These are phyloP conservation scores for Enteromius mattozi DNA, from an alignment of 2,797 vertebrate species.

Conservation along the genomic window DNA sequence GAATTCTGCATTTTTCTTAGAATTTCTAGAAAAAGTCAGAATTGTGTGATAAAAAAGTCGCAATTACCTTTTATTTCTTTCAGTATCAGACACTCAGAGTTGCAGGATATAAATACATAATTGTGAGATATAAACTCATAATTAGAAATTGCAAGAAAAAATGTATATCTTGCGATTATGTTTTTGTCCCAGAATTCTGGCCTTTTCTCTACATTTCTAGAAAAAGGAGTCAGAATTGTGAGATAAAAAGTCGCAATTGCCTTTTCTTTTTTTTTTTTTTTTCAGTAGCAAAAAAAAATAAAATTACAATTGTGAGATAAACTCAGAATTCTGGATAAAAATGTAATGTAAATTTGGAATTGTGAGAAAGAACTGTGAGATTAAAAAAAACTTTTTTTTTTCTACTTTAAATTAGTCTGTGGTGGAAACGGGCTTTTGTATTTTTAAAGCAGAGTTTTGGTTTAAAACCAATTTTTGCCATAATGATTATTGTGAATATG, in stretches of 20 bases:
- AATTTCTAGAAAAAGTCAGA: neutral
- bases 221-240: neutral
- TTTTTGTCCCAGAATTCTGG: too few relatives aligned
- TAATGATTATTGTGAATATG: conserved; percentile 13
- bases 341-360: neutral
- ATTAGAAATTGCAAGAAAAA: neutral
- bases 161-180: neutral
- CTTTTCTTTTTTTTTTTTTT: neutral
- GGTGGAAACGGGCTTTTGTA: neutral
- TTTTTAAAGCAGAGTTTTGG: neutral
- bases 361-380: neutral
- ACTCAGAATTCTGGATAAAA: neutral
- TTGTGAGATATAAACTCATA: neutral
- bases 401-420: neutral
- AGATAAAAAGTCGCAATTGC: neutral
- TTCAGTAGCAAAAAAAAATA: neutral
- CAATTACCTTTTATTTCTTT: neutral
- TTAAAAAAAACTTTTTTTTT: neutral
- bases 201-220: too few relatives aligned
- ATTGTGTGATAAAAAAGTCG: too few relatives aligned
- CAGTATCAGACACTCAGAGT: neutral
- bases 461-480: conserved; percentile 13
- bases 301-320: neutral
- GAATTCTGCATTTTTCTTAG: too few relatives aligned
- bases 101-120: neutral